These are phyloP conservation scores for Sminthopsis crassicaudata DNA, from an alignment of 2,113 vertebrate species.

Conservation along the genomic window DNA sequence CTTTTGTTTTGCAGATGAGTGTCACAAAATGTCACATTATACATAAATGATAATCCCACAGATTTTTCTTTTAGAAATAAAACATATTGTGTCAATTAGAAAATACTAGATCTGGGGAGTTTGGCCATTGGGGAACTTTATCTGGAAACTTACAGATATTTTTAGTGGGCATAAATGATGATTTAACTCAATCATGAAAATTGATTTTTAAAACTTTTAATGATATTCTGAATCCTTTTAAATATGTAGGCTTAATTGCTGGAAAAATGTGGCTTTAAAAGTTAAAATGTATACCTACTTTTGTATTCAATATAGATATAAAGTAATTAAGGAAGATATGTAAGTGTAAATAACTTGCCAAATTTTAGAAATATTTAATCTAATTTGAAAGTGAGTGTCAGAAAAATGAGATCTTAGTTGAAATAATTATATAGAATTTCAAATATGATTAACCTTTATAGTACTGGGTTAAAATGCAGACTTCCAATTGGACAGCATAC, in stretches of 20 bases:
- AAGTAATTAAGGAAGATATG: slow-evolving; percentile 49
- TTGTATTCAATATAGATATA: slow-evolving; percentile 59
- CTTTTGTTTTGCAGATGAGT: slow-evolving; percentile 50
- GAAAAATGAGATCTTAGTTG: slow-evolving; percentile 59
- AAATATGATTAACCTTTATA: slow-evolving; percentile 50
- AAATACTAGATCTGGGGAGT: slow-evolving; percentile 31
- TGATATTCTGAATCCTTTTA: slow-evolving; percentile 55
- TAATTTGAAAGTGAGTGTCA: slow-evolving; percentile 63
- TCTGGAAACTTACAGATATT: slow-evolving; percentile 44
- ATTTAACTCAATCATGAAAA: slow-evolving; percentile 49
- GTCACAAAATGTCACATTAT: slow-evolving; percentile 32
- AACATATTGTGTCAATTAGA: slow-evolving; percentile 51
- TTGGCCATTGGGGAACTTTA: not conserved
- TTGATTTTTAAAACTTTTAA: slow-evolving; percentile 53
- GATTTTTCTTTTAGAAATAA: slow-evolving; percentile 51
- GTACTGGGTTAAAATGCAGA: not conserved
- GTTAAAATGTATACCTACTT: slow-evolving; percentile 60
- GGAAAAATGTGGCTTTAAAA: slow-evolving; percentile 64
- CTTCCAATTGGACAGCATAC: slow-evolving; percentile 33
- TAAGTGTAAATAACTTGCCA: slow-evolving; percentile 54
- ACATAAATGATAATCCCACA: slow-evolving; percentile 9
- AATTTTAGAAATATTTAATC: slow-evolving; percentile 67
- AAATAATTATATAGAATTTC: slow-evolving; percentile 54
- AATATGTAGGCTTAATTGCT: slow-evolving; percentile 61
- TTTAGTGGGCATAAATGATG: slow-evolving; percentile 47